Percentiles rank a stretch among this genome's conserved stretches.
Conservation (phyloP, 2,113 vertebrate genomes). For the Psittacus erithacus region DNA sequence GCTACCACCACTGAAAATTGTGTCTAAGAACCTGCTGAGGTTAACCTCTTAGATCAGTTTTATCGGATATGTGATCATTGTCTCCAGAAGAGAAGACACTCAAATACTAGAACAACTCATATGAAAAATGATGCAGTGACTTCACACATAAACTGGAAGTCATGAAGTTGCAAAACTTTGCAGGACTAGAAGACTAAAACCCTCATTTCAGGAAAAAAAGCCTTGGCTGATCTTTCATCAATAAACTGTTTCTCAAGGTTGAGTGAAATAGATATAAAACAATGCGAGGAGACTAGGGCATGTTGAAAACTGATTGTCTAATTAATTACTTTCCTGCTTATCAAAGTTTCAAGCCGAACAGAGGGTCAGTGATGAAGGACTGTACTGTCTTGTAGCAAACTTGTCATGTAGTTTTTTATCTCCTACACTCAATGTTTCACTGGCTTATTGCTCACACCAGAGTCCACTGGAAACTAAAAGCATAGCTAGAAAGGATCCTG, state of each 20-base stretch:
- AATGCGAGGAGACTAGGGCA: not conserved
- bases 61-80: not conserved
- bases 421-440: not conserved
- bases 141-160: conserved; percentile 7
- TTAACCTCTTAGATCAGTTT: not conserved
- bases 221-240: not conserved
- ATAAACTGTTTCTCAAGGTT: not conserved
- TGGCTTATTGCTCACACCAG: not conserved
- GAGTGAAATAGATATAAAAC: not conserved
- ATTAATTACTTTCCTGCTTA: conserved; percentile 54
- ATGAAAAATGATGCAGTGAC: conserved; percentile 14
- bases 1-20: not conserved
- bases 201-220: not conserved
- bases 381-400: not conserved
- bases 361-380: conserved; percentile 29
- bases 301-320: conserved; percentile 40
- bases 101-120: not conserved
- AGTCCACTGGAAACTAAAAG: not conserved
- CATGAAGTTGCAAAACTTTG: conserved; percentile 20
- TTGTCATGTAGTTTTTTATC: not conserved
- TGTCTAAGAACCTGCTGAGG: not conserved
- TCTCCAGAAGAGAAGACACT: not conserved
- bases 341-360: not conserved
- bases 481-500: not conserved
- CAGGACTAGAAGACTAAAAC: not conserved